A percentile compares a stretch with the other conserved stretches of the same genome.
Evolutionary conservation across 2,797 vertebrate species (phyloP).

Genomic region (Crypturellus tataupa): DNA sequence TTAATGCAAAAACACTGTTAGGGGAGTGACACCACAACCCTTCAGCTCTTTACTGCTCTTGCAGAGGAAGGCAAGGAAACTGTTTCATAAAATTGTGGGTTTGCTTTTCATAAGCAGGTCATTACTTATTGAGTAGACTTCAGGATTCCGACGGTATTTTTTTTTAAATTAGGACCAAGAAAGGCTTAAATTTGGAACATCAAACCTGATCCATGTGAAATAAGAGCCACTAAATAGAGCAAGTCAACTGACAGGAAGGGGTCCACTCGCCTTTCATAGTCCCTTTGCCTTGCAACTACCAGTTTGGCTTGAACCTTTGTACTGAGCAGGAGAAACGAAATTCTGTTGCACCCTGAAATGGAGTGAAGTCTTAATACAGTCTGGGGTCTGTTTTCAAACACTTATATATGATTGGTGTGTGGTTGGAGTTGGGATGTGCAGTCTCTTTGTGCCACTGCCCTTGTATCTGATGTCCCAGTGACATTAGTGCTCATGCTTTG

Average conservation of each 20-base stretch:
- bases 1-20: background rate
- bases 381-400: background rate
- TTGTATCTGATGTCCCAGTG: background rate
- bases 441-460: background rate
- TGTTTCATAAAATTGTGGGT: background rate
- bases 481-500: background rate
- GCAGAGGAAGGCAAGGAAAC: background rate
- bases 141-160: background rate
- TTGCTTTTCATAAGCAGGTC: background rate
- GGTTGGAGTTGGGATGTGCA: background rate
- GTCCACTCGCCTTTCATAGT: slow-evolving; percentile 27
- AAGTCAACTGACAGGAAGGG: slow-evolving; percentile 46
- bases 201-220: slow-evolving; percentile 31
- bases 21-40: background rate
- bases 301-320: background rate
- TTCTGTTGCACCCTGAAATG: background rate
- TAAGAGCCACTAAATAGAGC: slow-evolving; percentile 24
- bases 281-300: slow-evolving; percentile 42
- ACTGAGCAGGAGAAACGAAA: background rate
- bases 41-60: background rate
- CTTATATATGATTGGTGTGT: too few species aligned
- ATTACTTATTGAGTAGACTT: background rate
- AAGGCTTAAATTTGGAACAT: background rate
- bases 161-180: background rate
- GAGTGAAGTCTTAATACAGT: background rate